Base-by-base conservation (phyloP, 53 echinoderm and acorn worm genomes). In the Mesocentrotus franciscanus region DNA sequence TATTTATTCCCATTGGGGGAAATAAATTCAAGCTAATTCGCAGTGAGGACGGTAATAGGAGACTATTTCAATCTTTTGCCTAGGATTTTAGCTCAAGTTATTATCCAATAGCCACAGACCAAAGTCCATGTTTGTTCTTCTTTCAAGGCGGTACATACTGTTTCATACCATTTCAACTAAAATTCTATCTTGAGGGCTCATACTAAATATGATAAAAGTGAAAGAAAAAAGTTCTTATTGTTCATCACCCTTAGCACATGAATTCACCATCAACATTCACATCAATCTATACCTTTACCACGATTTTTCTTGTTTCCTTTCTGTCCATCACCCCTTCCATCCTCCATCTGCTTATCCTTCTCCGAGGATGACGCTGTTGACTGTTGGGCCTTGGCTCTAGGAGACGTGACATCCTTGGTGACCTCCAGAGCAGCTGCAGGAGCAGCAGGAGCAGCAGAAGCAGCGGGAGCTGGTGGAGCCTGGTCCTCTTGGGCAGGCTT, bases 221-320 rank as follows among this genome's bases (percentile, higher is more conserved):
- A 78, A 78, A 78, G 78, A 42, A 15, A 22, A 81, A 81, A 49
- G n/a, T 17, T 81, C 42, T 9, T 81, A 42, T 35, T 16, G 8
- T 29, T 27, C 36, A 78, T 78, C 78, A 78, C 10, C 75, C 36
- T n/a, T 78, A 85, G 35, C 85, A 85, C 26, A 26, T 56, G 85
- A 18, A 85, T 56, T 85, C 87, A 87, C 58, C 87, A 87, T 9
- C 42, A 87, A 59, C 57, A 87, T 14, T n/a, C 92, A 92, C 92
- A 22, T 49, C 95, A 94, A 85, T 94, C 95, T 94, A 94, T 92
- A 91, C 92, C 92, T 95, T 95, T 92, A 96, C 93, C 62, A 92
- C 90, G 94, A 61, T 90, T 95, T 95, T 92, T 95, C 96, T 95
- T 96, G 95, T 79, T 83, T 91, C 95, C 92, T 95, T 95, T 94